Evolutionary conservation across 2,888 invertebrate genomes (phyloP).

Genomic region (Coelogynopora nodosa): DNA sequence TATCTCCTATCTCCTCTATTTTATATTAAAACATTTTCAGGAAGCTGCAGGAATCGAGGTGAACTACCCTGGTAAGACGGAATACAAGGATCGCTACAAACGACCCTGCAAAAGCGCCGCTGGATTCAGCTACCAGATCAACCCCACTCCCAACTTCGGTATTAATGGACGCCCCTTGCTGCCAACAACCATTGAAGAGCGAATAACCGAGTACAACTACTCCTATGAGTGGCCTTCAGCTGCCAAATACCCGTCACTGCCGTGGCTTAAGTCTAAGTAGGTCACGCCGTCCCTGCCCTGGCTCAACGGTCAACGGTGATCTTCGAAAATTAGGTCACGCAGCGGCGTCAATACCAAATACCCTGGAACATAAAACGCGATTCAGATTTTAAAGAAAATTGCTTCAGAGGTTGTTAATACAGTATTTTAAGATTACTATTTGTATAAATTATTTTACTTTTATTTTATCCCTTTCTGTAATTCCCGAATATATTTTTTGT

Average conservation of each 20-base stretch:
- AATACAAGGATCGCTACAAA: constrained; percentile 37
- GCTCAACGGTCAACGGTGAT: no score
- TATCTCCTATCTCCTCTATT: no score
- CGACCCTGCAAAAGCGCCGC: constrained; percentile 3
- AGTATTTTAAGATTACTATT: no score
- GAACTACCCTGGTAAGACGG: constrained; percentile 36
- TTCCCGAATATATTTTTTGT: no score
- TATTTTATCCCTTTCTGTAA: no score
- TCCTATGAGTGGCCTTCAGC: constrained; percentile 34
- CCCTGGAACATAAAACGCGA: no score
- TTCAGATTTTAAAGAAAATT: no score
- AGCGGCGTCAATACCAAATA: no score
- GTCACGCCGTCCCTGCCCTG: no score
- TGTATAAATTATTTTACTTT: no score
- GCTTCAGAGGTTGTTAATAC: no score
- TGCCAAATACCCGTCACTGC: not conserved
- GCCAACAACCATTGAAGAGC: constrained; percentile 3
- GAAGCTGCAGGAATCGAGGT: constrained; percentile 38
- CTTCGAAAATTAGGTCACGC: no score
- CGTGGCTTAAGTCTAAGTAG: not conserved
- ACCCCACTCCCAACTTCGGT: constrained; percentile 33
- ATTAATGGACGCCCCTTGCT: constrained; percentile 21
- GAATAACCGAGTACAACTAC: constrained; percentile 34
- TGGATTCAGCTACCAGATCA: constrained; percentile 18
- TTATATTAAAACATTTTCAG: not conserved